Conservation (phyloP, 1,140 invertebrate genomes). For the Drosophila sucinea region DNA sequence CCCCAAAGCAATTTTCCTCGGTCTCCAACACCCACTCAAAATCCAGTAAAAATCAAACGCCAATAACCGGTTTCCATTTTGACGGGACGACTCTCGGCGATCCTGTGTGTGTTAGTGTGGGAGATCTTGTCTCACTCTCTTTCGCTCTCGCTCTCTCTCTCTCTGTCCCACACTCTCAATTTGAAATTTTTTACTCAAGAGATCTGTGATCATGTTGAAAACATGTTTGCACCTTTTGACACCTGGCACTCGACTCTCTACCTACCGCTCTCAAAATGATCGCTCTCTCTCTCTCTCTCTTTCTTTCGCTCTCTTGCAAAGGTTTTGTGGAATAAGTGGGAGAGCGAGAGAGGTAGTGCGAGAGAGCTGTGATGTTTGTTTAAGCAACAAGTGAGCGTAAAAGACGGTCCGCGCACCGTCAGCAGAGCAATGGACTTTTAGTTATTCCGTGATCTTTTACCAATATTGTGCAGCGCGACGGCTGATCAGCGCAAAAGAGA, state of each 20-base stretch:
- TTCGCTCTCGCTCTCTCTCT: slow-evolving; percentile 25
- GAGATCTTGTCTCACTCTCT: slow-evolving; percentile 1
- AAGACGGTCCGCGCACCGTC: slow-evolving; percentile 77
- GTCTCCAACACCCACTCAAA: slow-evolving; percentile 73
- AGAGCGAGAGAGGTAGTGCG: slow-evolving; percentile 36
- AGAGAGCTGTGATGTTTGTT: slow-evolving; percentile 1
- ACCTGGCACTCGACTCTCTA: slow-evolving; percentile 24
- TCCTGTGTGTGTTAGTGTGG: slow-evolving; percentile 28
- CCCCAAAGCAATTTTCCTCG: slow-evolving; percentile 47
- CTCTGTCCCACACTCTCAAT: not conserved
- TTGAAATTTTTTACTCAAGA: slow-evolving; percentile 15
- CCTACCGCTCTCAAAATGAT: not conserved
- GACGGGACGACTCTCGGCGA: not conserved
- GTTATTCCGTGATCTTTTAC: slow-evolving; percentile 83
- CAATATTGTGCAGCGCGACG: slow-evolving; percentile 83
- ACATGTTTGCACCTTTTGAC: slow-evolving; percentile 12
- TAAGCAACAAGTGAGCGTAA: slow-evolving; percentile 68
- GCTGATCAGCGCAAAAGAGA: slow-evolving; percentile 50
- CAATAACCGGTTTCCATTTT: slow-evolving; percentile 68
- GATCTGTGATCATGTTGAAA: slow-evolving; percentile 9
- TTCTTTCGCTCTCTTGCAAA: slow-evolving; percentile 3
- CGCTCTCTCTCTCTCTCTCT: slow-evolving; percentile 14
- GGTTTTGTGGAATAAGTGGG: slow-evolving; percentile 22
- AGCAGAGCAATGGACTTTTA: slow-evolving; percentile 83
- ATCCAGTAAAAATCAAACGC: slow-evolving; percentile 45